phyloP scores from a whole-genome alignment of 1,140 invertebrate genomes.

The Eubasilissa regina region DNA sequence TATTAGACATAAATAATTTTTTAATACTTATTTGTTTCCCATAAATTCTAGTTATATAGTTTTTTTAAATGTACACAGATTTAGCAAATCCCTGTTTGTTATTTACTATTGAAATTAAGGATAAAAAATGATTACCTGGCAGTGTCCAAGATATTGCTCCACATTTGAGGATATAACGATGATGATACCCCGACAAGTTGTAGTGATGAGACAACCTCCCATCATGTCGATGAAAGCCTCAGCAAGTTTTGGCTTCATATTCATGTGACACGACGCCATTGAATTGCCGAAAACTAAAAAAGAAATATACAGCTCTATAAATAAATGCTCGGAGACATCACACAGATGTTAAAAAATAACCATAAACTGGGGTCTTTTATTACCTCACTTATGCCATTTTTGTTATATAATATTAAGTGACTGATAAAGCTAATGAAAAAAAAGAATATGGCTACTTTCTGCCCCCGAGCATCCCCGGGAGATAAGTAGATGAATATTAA shows the following conservation, averaged over 20 bases:
- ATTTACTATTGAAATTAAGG: too few species aligned
- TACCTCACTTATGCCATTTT: not conserved
- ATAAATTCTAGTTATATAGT: too few species aligned
- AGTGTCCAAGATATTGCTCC: conserved; percentile 86
- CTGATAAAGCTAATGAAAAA: not conserved
- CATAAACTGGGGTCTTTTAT: not conserved
- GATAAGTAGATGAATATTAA: too few species aligned
- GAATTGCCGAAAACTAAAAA: conserved; percentile 71
- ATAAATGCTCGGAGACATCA: too few species aligned
- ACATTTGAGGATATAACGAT: conserved; percentile 90
- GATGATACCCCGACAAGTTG: conserved; percentile 87
- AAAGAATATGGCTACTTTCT: too few species aligned
- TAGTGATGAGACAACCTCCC: conserved; percentile 83
- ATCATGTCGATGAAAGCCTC: conserved; percentile 70
- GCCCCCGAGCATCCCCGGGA: too few species aligned
- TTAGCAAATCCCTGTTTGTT: too few species aligned
- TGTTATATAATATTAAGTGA: not conserved
- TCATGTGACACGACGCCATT: conserved; percentile 60
- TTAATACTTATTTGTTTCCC: too few species aligned
- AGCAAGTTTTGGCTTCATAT: conserved; percentile 63
- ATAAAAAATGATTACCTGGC: conserved; percentile 78
- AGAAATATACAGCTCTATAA: not conserved
- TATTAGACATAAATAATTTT: too few species aligned
- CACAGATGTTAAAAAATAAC: not conserved
- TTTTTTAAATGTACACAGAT: too few species aligned